Base-by-base conservation (phyloP, 2,797 vertebrate genomes). In the Varecia variegata region DNA sequence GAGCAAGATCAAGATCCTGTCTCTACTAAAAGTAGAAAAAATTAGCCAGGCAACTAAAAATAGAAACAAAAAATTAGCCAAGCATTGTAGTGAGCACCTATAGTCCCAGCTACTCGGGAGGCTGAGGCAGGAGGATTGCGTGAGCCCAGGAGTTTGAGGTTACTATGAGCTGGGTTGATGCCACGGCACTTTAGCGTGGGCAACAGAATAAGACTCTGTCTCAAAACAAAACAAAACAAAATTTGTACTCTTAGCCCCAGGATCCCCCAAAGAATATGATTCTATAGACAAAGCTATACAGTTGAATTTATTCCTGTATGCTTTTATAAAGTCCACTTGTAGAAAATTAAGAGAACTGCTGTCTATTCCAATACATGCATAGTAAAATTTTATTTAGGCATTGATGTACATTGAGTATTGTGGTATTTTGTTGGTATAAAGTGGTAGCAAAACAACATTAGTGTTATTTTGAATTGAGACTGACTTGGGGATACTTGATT, bases 341-440 rank as follows among this genome's bases (percentile, higher is more conserved):
- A 83, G 23, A 47, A 76, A 68, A 73, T 32, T 83, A 67, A 77
- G 60, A 60, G n/a, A 94, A 86, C 58, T 67, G 10, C 4, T 62
- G 32, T 77, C 50, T 89, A 18, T 70, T 77, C 40, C 17, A 3
- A 52, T 27, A 32, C 67, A 86, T n/a, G 79, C 9, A 2, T 73
- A 54, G 43, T 96, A 60, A 77, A 76, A 92, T 71, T 93, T 93
- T 94, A 40, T 87, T 73, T 88, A 84, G 73, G 68, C 32, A 52
- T 20, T 83, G 20, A 68, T 81, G 40, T 79, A 67, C 25, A 15
- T 88, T 82, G 27, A 85, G n/a, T 45, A 52, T 84, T 79, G 20
- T 32, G 8, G 1, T 85, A 32, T 56, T 87, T 94, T 96, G 17
- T 47, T 95, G 40, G 32, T 91, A 62, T 74, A 93, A 89, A 80